Percentiles rank a stretch among this genome's conserved stretches.
Evolutionary conservation across 2,888 invertebrate species (phyloP).

Genomic region (Cryptocheilus praepositus): DNA sequence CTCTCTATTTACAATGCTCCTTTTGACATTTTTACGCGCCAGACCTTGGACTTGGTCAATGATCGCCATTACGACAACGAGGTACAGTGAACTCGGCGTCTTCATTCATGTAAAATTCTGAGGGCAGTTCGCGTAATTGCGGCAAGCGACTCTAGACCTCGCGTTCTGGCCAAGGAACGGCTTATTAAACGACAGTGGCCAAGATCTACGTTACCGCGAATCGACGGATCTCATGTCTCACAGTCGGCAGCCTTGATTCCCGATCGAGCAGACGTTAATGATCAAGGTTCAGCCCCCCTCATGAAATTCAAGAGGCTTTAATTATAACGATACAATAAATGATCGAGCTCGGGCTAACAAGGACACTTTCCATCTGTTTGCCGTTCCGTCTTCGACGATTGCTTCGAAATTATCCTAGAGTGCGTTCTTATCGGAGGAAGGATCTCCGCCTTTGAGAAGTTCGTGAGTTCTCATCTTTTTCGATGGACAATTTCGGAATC

Average conservation of each 20-base stretch:
- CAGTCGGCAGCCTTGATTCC: slow-evolving; percentile 5
- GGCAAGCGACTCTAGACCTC: no score
- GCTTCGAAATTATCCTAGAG: not conserved
- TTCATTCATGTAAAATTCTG: no score
- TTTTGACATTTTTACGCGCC: no score
- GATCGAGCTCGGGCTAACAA: slow-evolving; percentile 30
- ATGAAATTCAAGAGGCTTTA: slow-evolving; percentile 49
- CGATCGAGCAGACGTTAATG: slow-evolving; percentile 21
- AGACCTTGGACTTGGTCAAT: no score
- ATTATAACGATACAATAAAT: slow-evolving; percentile 44
- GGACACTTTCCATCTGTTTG: slow-evolving; percentile 23
- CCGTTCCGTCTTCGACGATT: not conserved
- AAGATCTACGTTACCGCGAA: not conserved
- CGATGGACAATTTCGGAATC: no score
- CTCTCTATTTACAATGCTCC: no score
- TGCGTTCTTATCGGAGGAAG: not conserved
- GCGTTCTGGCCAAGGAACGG: not conserved
- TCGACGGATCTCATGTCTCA: not conserved
- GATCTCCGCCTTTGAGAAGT: not conserved
- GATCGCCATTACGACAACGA: no score
- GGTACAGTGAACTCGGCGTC: no score
- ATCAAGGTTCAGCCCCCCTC: slow-evolving; percentile 29
- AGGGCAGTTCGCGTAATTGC: no score
- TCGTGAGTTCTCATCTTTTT: no score
- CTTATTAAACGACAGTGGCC: slow-evolving; percentile 20